Base-by-base conservation (phyloP, 2,888 invertebrate genomes). In the Salpingus planirostris region DNA sequence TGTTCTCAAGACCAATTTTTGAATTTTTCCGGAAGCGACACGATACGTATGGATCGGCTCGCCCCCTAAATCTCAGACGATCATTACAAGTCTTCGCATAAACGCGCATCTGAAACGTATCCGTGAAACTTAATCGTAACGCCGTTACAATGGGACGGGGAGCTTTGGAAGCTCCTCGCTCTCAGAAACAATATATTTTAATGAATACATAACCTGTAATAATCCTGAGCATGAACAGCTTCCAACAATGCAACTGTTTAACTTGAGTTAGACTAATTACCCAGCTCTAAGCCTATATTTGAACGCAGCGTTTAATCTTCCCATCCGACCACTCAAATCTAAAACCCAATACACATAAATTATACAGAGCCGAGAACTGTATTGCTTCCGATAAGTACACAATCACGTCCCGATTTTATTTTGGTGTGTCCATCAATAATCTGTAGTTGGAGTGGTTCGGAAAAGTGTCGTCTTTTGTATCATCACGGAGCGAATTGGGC, bases 191-290 rank as follows among this genome's bases (percentile, higher is more conserved):
- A 13, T 22, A 11, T 13, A 22, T 27, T 32, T 26, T 26, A 32
- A 32, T 32, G 32, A 32, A 32, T 32, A 32, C 32, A 27, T 28
- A 28, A 24, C 12, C 22, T 27, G 31, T 13, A 33, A 14, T 33
- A 33, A 23, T 24, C 24, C 24, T 10, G n/a, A 21, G 14, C 13
- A 27, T 15, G 33, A 23, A 33, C 29, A 29, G 29, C 15, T 28
- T 7, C 15, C 15, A 36, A 27, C 34, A 34, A 29, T 29, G 25
- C 34, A 29, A 13, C 29, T 24, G 21, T 29, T 29, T 25, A 18
- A 29, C 15, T 29, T 25, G 24, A 34, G 25, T 29, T 29, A 18
- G 21, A 24, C 33, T 34, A 34, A 34, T 34, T 34, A 26, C 27
- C 13, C 10, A 32, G 24, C 13, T 21, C 22, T 8, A 21, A 14